Conservation (phyloP, 2,797 vertebrate genomes). For the Pantherophis alleghaniensis region DNA sequence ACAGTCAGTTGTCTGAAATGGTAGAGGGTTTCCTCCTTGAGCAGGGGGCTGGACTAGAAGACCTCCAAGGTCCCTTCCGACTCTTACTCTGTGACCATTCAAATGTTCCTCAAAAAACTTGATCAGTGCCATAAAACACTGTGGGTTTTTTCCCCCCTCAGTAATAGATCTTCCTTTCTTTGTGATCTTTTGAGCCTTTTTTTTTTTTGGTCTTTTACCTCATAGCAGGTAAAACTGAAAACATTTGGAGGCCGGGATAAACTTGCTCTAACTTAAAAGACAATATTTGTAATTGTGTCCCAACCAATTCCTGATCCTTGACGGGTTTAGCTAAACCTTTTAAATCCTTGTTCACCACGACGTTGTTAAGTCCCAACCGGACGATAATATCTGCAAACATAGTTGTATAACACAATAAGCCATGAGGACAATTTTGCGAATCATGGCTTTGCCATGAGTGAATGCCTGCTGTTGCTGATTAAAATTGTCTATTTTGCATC, state of each 20-base stretch:
- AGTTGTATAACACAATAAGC: no score
- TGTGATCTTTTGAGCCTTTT: not conserved
- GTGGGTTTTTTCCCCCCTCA: not conserved
- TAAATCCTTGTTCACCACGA: not conserved
- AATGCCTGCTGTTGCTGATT: no score
- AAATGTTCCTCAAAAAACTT: not conserved
- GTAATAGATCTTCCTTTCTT: not conserved
- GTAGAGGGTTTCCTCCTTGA: no score
- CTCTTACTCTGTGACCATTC: not conserved
- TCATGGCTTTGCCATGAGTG: no score
- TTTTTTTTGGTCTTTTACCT: not conserved
- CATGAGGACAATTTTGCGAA: no score
- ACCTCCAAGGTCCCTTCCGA: no score
- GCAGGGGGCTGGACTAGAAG: no score
- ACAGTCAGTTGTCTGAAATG: no score
- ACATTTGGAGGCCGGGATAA: not conserved
- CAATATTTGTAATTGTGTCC: constrained; percentile 8
- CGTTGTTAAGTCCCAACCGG: no score
- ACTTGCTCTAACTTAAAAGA: not conserved
- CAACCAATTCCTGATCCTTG: not conserved
- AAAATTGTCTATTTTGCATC: no score
- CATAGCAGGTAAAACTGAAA: not conserved
- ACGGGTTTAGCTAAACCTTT: not conserved
- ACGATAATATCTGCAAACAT: no score
- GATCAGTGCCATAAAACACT: not conserved